Evolutionary conservation across 2,797 vertebrate genomes (phyloP).

Genomic region (Rhinella marina): DNA sequence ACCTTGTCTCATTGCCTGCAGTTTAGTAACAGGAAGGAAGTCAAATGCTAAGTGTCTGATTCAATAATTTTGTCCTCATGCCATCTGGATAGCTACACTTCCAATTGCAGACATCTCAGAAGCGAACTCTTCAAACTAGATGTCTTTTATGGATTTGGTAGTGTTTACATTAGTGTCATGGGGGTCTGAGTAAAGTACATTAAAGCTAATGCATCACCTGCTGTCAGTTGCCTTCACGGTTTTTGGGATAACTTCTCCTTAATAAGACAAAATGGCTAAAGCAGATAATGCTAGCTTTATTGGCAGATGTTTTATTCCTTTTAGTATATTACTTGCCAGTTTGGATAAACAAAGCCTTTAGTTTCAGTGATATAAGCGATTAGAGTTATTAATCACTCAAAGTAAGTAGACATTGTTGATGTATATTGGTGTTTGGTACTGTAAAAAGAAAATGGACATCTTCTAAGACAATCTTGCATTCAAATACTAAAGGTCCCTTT

Average conservation of each 20-base stretch:
- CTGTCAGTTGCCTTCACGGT: conserved; percentile 69
- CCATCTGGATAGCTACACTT: conserved; percentile 71
- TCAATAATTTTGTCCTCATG: conserved; percentile 66
- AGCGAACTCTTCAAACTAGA: conserved; percentile 68
- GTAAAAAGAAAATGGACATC: not conserved
- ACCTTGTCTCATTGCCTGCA: not conserved
- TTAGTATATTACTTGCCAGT: conserved; percentile 59
- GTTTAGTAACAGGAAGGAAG: not conserved
- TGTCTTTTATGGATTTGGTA: conserved; percentile 68
- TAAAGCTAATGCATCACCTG: conserved; percentile 73
- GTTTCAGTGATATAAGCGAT: not conserved
- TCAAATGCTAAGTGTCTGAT: conserved; percentile 54
- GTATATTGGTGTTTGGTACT: not conserved
- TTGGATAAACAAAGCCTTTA: not conserved
- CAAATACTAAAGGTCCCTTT: no score
- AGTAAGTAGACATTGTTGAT: not conserved
- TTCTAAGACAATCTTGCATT: no score
- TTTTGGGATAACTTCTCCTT: conserved; percentile 58
- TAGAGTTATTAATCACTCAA: not conserved
- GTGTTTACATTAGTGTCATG: conserved; percentile 70
- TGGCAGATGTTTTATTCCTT: conserved; percentile 64
- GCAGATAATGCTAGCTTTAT: conserved; percentile 60
- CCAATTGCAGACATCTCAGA: conserved; percentile 65
- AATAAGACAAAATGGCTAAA: conserved; percentile 62
- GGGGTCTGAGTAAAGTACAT: conserved; percentile 69